These are phyloP conservation scores for Donacobius atricapilla DNA, from an alignment of 2,113 vertebrate genomes.

Conservation along the genomic window DNA sequence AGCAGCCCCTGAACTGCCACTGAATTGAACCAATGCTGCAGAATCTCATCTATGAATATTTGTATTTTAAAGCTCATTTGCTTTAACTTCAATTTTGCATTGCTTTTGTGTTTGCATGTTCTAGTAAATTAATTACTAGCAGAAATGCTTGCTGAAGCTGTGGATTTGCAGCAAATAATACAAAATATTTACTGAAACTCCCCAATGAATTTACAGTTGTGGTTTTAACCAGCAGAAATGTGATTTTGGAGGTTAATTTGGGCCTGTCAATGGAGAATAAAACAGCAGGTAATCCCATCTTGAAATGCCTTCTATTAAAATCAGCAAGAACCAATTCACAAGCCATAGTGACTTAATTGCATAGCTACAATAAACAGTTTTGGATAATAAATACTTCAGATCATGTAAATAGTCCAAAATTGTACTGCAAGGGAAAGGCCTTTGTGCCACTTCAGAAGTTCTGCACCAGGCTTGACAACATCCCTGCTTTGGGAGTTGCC, in stretches of 20 bases:
- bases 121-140: constrained; percentile 2
- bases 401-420: neutral
- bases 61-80: neutral
- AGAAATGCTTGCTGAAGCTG: neutral
- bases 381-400: neutral
- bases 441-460: neutral
- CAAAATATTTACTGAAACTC: neutral
- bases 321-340: neutral
- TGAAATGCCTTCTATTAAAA: neutral
- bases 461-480: neutral
- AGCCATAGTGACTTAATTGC: neutral
- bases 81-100: neutral
- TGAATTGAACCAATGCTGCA: neutral
- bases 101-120: neutral
- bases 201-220: neutral
- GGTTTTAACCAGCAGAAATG: neutral
- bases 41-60: neutral
- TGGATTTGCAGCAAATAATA: neutral
- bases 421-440: neutral
- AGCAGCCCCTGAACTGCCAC: neutral
- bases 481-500: neutral
- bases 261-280: neutral
- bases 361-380: neutral
- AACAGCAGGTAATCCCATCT: neutral
- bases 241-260: constrained; percentile 6